These are phyloP conservation scores for Eulithis prunata DNA, from an alignment of 2,888 invertebrate genomes.

Conservation along the genomic window DNA sequence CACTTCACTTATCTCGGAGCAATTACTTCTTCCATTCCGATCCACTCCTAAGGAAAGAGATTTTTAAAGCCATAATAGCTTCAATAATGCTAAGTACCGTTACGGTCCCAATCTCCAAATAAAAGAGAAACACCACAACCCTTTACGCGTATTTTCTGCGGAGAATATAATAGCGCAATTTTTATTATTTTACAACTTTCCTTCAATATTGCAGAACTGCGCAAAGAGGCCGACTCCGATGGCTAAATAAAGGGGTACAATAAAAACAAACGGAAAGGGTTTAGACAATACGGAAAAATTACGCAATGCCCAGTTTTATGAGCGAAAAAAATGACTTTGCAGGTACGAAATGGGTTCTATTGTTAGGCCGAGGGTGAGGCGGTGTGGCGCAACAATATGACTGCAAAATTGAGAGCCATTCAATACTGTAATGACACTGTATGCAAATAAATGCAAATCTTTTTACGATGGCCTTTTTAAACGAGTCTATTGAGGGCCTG, in stretches of 20 bases:
- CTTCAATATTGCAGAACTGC: conserved; percentile 74
- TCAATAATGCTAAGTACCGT: conserved; percentile 62
- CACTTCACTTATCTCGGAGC: conserved; percentile 66
- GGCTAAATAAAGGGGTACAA: conserved; percentile 70
- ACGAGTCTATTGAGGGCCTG: conserved; percentile 57
- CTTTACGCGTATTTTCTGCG: conserved; percentile 79
- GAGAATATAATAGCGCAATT: conserved; percentile 79
- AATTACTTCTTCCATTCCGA: conserved; percentile 61
- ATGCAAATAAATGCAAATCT: conserved; percentile 78
- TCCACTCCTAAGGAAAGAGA: conserved; percentile 58
- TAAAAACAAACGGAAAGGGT: conserved; percentile 84
- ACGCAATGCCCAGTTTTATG: conserved; percentile 78
- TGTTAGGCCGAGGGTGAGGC: conserved; percentile 52
- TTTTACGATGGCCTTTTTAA: conserved; percentile 61
- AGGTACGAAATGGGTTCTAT: conserved; percentile 71
- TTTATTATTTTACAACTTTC: conserved; percentile 77
- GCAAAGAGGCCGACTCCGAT: conserved; percentile 75
- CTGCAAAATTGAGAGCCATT: conserved; percentile 67
- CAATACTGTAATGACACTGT: conserved; percentile 61
- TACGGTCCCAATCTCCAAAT: conserved; percentile 65
- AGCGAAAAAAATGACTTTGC: conserved; percentile 71
- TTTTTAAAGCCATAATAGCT: conserved; percentile 47
- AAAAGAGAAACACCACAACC: conserved; percentile 75
- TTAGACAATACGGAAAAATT: conserved; percentile 82
- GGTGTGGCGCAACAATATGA: conserved; percentile 47